These are phyloP conservation scores for Collichthys lucidus DNA, from an alignment of 2,113 vertebrate genomes.

Conservation along the genomic window DNA sequence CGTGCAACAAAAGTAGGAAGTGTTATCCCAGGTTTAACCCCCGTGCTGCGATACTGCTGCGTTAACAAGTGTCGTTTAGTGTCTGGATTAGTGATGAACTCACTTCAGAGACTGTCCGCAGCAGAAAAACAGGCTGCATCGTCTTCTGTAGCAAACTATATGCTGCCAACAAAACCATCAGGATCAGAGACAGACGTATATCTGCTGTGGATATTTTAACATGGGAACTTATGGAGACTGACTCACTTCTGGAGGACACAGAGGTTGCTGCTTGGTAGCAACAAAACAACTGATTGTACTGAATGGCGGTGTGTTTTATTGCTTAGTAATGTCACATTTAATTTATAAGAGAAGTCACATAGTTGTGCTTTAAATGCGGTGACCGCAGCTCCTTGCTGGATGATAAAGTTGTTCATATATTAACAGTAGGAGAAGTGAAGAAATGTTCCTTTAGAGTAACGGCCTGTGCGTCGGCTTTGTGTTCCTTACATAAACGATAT, in stretches of 20 bases:
- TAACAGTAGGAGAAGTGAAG: not conserved
- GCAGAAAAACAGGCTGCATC: too few relatives aligned
- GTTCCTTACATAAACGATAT: slow-evolving; percentile 9
- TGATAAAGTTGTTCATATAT: not conserved
- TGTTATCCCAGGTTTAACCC: slow-evolving; percentile 19
- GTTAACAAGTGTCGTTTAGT: not conserved
- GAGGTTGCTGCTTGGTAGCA: too few relatives aligned
- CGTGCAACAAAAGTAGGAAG: not conserved
- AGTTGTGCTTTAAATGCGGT: not conserved
- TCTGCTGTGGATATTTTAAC: too few relatives aligned
- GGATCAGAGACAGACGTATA: too few relatives aligned
- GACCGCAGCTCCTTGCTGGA: not conserved
- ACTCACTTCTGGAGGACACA: too few relatives aligned
- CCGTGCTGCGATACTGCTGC: not conserved
- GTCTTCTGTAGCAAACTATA: too few relatives aligned
- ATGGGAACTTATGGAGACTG: too few relatives aligned
- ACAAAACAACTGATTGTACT: too few relatives aligned
- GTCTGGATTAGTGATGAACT: slow-evolving; percentile 1
- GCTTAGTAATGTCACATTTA: too few relatives aligned
- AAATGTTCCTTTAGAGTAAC: slow-evolving; percentile 23
- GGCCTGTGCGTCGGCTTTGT: not conserved
- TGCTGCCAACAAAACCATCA: too few relatives aligned
- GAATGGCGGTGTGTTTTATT: too few relatives aligned
- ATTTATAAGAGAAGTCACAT: too few relatives aligned
- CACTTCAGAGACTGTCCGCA: not conserved